These are phyloP conservation scores for Ennomos quercinarius DNA, from an alignment of 2,888 invertebrate species.

Conservation along the genomic window DNA sequence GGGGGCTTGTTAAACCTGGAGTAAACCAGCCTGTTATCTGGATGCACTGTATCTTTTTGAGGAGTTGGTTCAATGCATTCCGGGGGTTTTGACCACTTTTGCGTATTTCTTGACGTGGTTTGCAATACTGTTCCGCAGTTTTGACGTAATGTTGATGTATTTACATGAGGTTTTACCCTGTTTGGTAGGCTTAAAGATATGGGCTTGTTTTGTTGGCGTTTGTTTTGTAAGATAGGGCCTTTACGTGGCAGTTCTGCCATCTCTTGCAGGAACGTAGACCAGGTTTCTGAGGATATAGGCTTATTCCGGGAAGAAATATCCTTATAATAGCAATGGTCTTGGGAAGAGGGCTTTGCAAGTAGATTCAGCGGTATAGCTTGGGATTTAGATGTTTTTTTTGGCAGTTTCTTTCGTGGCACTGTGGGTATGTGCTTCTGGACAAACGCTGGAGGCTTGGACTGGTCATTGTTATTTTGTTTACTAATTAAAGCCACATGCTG, in stretches of 20 bases:
- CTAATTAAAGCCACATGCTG: not conserved
- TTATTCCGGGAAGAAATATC: conserved; percentile 1
- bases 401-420: not conserved
- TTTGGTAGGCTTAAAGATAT: not conserved
- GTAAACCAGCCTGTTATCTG: too few species aligned
- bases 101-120: not conserved
- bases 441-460: not conserved
- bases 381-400: not conserved
- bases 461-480: not conserved
- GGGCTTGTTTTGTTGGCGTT: not conserved
- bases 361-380: not conserved
- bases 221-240: not conserved
- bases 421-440: conserved; percentile 9
- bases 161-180: too few species aligned
- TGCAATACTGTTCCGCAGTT: not conserved
- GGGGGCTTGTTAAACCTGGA: too few species aligned
- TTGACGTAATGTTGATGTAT: too few species aligned
- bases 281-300: not conserved
- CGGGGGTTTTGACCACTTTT: not conserved
- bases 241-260: too few species aligned
- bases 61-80: too few species aligned
- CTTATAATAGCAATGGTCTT: not conserved
- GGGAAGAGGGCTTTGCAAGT: not conserved
- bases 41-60: too few species aligned
- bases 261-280: too few species aligned